These are phyloP conservation scores for Hedychridium roseum DNA, from an alignment of 2,888 invertebrate species.

Conservation along the genomic window DNA sequence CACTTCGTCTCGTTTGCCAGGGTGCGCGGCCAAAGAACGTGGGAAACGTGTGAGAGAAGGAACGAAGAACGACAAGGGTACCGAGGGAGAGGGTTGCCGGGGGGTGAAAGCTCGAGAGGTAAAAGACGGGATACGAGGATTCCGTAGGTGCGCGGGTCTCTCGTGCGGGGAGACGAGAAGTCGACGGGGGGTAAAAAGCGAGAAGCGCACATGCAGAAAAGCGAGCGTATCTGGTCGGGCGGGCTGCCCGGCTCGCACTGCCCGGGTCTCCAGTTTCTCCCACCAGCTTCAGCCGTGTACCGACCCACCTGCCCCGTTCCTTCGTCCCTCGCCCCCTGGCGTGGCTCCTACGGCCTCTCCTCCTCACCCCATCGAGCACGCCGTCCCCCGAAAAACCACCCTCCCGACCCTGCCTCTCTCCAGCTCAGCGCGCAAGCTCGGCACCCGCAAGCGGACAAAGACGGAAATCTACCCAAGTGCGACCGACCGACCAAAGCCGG, in stretches of 20 bases:
- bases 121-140: no score
- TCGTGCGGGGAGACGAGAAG: no score
- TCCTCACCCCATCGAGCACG: constrained; percentile 12
- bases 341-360: constrained; percentile 11
- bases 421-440: constrained; percentile 20
- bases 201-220: constrained; percentile 24
- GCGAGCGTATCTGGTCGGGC: constrained; percentile 53
- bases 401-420: constrained; percentile 3
- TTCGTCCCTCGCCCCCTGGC: constrained; percentile 34
- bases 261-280: constrained; percentile 61
- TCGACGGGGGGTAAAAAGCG: no score
- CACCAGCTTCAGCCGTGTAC: constrained; percentile 38
- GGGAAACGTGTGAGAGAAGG: no score
- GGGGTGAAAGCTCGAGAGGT: neutral
- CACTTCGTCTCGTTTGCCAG: no score
- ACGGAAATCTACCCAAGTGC: constrained; percentile 9
- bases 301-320: constrained; percentile 36
- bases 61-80: no score
- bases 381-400: neutral
- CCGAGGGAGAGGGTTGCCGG: no score
- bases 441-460: constrained; percentile 4
- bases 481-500: constrained; percentile 10
- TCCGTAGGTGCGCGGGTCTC: no score
- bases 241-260: constrained; percentile 63
- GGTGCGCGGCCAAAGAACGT: no score